A percentile compares a stretch with the other conserved stretches of the same genome.
Conservation (phyloP, 2,113 vertebrate species). For the Anarhynchus alexandrinus region DNA sequence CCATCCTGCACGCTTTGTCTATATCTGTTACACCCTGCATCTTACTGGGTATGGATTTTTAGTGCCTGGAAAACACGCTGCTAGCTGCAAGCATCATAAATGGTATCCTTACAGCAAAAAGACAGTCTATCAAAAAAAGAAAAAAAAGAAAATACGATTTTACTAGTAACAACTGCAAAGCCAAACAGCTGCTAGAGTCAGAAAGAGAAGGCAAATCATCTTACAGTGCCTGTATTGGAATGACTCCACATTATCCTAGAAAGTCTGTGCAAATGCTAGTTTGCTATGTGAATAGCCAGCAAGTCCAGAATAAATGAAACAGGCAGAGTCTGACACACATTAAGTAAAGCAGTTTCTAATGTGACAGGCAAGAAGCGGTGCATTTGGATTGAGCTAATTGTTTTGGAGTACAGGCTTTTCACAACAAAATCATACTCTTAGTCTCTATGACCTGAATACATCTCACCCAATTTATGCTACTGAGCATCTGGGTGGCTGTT, state of each 20-base stretch:
- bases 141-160: background rate
- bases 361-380: background rate
- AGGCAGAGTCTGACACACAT: background rate
- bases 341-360: background rate
- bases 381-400: background rate
- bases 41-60: background rate
- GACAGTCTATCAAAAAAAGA: background rate
- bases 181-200: background rate
- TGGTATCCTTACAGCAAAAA: background rate
- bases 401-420: background rate
- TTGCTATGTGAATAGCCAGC: background rate
- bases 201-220: background rate
- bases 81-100: background rate
- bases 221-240: background rate
- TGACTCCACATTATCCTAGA: background rate
- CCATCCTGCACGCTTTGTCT: background rate
- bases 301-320: background rate
- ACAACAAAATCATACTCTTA: background rate
- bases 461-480: background rate
- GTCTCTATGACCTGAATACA: background rate
- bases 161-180: background rate
- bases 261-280: background rate
- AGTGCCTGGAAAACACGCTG: background rate
- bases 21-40: background rate
- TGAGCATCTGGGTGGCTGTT: background rate